These are phyloP conservation scores for Drosophila truncata DNA, from an alignment of 1,140 invertebrate species.

Conservation along the genomic window DNA sequence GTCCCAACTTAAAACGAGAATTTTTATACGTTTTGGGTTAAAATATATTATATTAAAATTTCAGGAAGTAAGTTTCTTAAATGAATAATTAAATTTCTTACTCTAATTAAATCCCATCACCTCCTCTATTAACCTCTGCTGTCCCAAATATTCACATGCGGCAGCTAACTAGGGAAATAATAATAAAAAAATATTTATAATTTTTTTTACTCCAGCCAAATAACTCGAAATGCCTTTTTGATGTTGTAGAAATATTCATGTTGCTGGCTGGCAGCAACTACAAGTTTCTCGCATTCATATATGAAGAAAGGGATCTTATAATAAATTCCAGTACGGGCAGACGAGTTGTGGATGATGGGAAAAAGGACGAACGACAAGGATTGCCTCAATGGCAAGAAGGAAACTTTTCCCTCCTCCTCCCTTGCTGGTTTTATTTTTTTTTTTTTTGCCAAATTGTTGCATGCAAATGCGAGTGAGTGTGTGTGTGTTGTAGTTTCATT, in stretches of 20 bases:
- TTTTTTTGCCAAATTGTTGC: constrained; percentile 77
- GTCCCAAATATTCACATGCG: constrained; percentile 29
- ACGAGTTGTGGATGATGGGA: constrained; percentile 69
- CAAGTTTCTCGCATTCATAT: constrained; percentile 78
- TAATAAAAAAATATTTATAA: constrained; percentile 68
- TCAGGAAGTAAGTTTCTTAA: not conserved
- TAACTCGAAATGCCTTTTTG: constrained; percentile 81
- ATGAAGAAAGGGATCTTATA: constrained; percentile 81
- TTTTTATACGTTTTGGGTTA: not conserved
- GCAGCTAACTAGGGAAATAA: constrained; percentile 65
- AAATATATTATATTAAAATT: not conserved
- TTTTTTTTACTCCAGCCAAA: constrained; percentile 58
- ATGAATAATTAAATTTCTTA: not conserved
- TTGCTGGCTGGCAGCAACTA: constrained; percentile 44
- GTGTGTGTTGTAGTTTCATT: constrained; percentile 82
- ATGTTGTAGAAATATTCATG: constrained; percentile 77
- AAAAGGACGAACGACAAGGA: constrained; percentile 50
- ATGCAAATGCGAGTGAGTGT: constrained; percentile 70
- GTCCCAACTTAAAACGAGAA: not conserved
- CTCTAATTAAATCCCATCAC: not conserved
- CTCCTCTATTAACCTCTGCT: not conserved
- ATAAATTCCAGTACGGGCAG: constrained; percentile 78
- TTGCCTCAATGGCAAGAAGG: constrained; percentile 27
- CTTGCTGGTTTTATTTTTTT: not conserved
- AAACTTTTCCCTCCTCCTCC: constrained; percentile 18